Evolutionary conservation across 2,888 invertebrate species (phyloP), one percentile per base, ranked within the genome.

Genomic region (Acanthosepion lycidas): DNA sequence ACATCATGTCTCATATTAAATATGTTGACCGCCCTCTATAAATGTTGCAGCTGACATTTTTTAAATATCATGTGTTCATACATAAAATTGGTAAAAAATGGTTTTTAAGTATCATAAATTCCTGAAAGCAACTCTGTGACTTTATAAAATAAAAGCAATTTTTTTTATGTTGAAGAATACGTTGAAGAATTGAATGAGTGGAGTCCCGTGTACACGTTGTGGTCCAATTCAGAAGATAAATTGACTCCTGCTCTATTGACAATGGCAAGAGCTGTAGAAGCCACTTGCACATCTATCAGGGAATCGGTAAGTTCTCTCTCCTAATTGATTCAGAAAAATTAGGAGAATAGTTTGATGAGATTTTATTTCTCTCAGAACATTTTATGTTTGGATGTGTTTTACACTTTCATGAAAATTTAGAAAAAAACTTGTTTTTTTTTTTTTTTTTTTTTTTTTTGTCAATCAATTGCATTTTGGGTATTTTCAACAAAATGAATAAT

Each of bases 151-250:
- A 55, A 42, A 26, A 42, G 42, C 42, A 42, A 42, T n/a, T 42
- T 42, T 42, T 42, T 42, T 42, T 42, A 55, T 42, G 51, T 96
- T 95, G 18, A 95, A 97, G 97, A 97, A 28, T 96, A 96, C 94
- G 95, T 96, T 93, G 91, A 95, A 53, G 96, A 96, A 94, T 95
- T 98, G 94, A 98, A 98, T 96, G 98, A 98, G 96, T 98, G 98
- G 96, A 98, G 98, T 96, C 98, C 98, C 12, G 97, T 98, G 95
- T 98, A 98, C 96, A 98, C 98, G 15, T 97, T 98, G 94, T 98
- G 98, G 98, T 98, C 98, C 4, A 98, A 97, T 94, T 98, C 98
- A 1, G 98, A 98, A 96, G 98, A 97, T 95, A 96, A 96, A 94
- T 95, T 97, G 91, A 96, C 96, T 15, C 96, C 95, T 91, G 96